phyloP scores from a whole-genome alignment of 2,113 vertebrate species.

The Andinoacara biseriatus region DNA sequence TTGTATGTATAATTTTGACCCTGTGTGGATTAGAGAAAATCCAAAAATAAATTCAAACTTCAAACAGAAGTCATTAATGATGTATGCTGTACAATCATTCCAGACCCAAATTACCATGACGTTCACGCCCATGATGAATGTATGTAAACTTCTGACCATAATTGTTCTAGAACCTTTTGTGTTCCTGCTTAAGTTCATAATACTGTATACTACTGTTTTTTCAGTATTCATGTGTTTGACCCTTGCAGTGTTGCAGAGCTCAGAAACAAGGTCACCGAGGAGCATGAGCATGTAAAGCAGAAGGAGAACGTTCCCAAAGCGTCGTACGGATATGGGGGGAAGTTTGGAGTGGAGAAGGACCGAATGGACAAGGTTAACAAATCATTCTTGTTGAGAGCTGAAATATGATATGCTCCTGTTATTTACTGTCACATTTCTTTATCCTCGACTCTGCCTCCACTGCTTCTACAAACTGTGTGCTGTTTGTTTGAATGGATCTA shows the following conservation, averaged over 20 bases:
- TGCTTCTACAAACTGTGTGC: not conserved
- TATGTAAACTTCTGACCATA: not conserved
- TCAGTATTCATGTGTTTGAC: conserved; percentile 15
- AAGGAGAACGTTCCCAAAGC: conserved; percentile 90
- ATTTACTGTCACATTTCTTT: not conserved
- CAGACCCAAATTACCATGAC: not conserved
- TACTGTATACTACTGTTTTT: not conserved
- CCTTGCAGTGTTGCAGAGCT: conserved; percentile 87
- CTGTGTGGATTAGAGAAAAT: too few relatives aligned
- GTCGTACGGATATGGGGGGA: conserved; percentile 95
- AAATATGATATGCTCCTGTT: not conserved
- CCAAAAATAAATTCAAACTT: too few relatives aligned
- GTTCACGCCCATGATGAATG: not conserved
- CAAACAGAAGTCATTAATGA: too few relatives aligned
- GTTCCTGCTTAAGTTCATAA: not conserved
- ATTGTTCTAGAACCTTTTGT: not conserved
- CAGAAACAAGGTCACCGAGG: conserved; percentile 87
- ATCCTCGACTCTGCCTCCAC: not conserved
- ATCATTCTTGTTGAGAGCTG: not conserved
- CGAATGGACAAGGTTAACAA: conserved; percentile 91
- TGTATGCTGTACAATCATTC: too few relatives aligned
- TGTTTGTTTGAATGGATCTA: not conserved
- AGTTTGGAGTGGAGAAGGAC: conserved; percentile 93
- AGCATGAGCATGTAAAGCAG: conserved; percentile 89
- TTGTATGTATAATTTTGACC: too few relatives aligned